Conservation (phyloP, 2,888 invertebrate genomes). For the Fragum whitleyi region DNA sequence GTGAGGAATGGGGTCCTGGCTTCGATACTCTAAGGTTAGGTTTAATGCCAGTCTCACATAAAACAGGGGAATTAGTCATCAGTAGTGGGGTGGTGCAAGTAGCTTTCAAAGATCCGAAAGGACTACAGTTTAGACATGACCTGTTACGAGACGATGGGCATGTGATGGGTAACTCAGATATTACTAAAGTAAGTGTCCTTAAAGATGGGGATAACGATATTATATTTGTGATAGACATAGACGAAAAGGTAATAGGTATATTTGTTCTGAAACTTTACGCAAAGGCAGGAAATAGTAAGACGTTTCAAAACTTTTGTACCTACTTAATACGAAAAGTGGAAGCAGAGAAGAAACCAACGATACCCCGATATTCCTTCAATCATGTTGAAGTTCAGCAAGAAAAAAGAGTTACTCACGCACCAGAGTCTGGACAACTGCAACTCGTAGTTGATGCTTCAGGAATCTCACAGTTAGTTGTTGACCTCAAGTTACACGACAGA, state of each 20-base stretch:
- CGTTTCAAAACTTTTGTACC: conserved; percentile 52
- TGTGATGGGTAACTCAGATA: conserved; percentile 14
- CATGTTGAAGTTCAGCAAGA: conserved; percentile 26
- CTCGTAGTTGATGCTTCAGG: conserved; percentile 33
- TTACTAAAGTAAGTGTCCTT: conserved; percentile 48
- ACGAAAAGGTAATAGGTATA: conserved; percentile 30
- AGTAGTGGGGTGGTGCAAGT: conserved; percentile 47
- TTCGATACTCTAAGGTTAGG: conserved; percentile 36
- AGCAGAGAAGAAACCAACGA: neutral
- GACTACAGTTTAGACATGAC: conserved; percentile 42
- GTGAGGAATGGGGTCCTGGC: conserved; percentile 64
- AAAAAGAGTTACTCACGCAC: conserved; percentile 18
- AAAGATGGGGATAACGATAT: conserved; percentile 51
- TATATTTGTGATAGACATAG: conserved; percentile 60
- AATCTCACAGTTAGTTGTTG: conserved; percentile 35
- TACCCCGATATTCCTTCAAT: conserved; percentile 23
- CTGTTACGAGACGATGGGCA: conserved; percentile 29
- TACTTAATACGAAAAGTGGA: conserved; percentile 47
- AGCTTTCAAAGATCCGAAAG: conserved; percentile 37
- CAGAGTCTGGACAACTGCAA: conserved; percentile 43
- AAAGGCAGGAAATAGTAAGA: conserved; percentile 17
- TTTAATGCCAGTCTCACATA: conserved; percentile 39
- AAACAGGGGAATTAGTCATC: conserved; percentile 51
- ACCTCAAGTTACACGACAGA: conserved; percentile 45
- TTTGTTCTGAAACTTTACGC: conserved; percentile 51